Evolutionary conservation across 2,113 vertebrate species (phyloP).

Genomic region (Silurus meridionalis): DNA sequence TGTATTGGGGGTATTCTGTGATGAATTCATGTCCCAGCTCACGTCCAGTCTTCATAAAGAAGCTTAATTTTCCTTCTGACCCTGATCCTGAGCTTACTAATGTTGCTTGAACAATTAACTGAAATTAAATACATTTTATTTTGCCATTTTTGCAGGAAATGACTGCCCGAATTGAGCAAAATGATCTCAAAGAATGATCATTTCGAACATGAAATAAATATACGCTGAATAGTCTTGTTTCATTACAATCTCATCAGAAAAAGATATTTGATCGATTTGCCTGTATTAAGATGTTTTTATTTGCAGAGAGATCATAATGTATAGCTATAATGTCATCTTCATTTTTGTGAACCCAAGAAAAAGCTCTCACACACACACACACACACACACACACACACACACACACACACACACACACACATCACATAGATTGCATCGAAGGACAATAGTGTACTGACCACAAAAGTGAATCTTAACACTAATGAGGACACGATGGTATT

Average conservation of each 20-base stretch:
- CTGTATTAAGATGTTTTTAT: not conserved
- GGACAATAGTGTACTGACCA: constrained; percentile 14
- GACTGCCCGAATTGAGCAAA: not conserved
- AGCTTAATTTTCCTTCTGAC: not conserved
- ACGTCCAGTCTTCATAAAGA: not conserved
- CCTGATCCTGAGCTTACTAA: not conserved
- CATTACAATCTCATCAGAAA: not conserved
- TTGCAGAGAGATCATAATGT: no score
- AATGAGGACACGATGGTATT: not conserved
- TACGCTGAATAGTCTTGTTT: not conserved
- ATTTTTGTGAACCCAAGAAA: not conserved
- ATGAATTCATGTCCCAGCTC: not conserved
- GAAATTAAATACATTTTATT: not conserved
- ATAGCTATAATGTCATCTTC: not conserved
- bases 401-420: not conserved
- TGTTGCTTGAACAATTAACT: not conserved
- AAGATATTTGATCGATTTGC: not conserved
- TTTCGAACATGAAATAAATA: not conserved
- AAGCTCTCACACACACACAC: not conserved
- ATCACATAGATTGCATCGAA: not conserved
- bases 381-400: not conserved
- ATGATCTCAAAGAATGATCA: not conserved
- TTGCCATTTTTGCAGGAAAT: not conserved
- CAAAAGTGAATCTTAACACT: not conserved
- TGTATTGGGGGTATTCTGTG: not conserved